These are phyloP conservation scores for Drosophila tsacasi DNA, from an alignment of 1,140 invertebrate genomes.

Conservation along the genomic window DNA sequence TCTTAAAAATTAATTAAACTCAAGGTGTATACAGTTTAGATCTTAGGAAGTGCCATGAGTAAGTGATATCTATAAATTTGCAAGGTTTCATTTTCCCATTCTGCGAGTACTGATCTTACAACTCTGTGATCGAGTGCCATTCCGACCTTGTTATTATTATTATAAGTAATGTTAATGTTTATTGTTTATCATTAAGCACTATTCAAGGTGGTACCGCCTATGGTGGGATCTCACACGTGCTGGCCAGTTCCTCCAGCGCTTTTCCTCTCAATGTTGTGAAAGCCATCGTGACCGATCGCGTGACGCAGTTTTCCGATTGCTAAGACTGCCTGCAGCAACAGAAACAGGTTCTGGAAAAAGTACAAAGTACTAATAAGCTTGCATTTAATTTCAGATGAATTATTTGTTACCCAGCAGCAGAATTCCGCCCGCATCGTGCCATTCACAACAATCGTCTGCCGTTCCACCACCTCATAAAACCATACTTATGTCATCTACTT, in stretches of 20 bases:
- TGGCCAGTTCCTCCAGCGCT: constrained; percentile 16
- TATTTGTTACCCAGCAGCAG: constrained; percentile 11
- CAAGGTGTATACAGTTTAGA: no score
- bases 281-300: constrained; percentile 41
- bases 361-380: neutral
- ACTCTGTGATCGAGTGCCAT: constrained; percentile 22
- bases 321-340: neutral
- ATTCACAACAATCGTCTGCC: constrained; percentile 13
- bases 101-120: neutral
- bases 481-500: constrained; percentile 11
- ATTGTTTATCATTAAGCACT: neutral
- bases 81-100: constrained; percentile 20
- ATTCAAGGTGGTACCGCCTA: neutral
- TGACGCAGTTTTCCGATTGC: constrained; percentile 8
- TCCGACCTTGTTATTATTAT: constrained; percentile 3
- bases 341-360: neutral
- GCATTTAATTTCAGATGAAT: neutral
- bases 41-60: neutral
- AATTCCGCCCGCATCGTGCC: constrained; percentile 7
- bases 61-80: constrained; percentile 8
- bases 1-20: no score
- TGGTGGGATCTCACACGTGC: constrained; percentile 23
- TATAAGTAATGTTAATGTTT: neutral
- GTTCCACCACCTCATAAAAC: neutral
- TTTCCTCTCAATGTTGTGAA: constrained; percentile 27